A percentile compares a stretch with the other conserved stretches of the same genome.
Conservation (phyloP, 2,113 vertebrate genomes). For the Peucedramus taeniatus region DNA sequence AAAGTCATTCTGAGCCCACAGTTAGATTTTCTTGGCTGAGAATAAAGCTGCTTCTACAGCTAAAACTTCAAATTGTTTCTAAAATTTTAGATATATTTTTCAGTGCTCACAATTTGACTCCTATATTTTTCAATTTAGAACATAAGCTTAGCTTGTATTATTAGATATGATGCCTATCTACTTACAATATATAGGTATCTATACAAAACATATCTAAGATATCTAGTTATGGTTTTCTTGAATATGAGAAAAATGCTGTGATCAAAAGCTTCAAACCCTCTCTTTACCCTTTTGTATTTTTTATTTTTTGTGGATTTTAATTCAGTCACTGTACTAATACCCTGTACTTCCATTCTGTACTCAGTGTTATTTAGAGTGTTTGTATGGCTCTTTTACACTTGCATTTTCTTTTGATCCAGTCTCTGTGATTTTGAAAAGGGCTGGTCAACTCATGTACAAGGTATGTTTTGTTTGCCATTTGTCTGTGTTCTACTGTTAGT, state of each 20-base stretch:
- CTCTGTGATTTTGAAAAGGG: background rate
- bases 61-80: background rate
- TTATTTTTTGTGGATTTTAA: background rate
- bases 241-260: background rate
- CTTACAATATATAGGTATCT: background rate
- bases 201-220: background rate
- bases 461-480: background rate
- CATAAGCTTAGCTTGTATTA: background rate
- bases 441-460: background rate
- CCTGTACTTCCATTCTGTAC: background rate
- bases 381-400: background rate
- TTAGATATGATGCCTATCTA: background rate
- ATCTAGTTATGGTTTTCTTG: background rate
- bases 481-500: background rate
- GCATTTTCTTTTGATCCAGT: background rate
- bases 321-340: background rate
- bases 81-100: background rate
- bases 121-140: background rate
- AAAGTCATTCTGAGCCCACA: background rate
- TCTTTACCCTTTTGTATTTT: background rate
- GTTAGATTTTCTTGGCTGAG: background rate
- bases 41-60: background rate
- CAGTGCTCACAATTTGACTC: background rate
- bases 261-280: background rate
- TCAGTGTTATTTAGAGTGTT: accelerated